Evolutionary conservation across 2,888 invertebrate species (phyloP), one percentile per base, ranked within the genome.

Genomic region (Pedicia rivosa): DNA sequence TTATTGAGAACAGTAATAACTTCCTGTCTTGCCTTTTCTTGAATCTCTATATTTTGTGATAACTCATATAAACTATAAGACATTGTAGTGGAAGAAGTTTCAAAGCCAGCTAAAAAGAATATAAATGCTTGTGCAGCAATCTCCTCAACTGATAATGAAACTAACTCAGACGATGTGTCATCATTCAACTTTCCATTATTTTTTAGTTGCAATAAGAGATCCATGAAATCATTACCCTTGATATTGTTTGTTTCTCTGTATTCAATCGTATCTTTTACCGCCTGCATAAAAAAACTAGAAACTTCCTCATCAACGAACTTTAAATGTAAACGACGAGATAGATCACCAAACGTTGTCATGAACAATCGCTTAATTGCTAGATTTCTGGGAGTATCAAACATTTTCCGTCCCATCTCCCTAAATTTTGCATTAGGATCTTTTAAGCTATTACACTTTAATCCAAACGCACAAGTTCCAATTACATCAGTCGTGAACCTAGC

Each of bases 401-500:
- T 40, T 6, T 43, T 47, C 1, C 39, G 40, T 0, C 53, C 52
- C 43, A 49, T 50, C 9, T 29, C 35, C 2, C 53, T 50, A 42
- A 63, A 63, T 20, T 55, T 51, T 0, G 60, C 52, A 26, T 59
- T 41, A 1, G 59, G 55, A 47, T 64, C 47, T 9, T 52, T 44
- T 9, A 65, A 51, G 29, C 59, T 59, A 41, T 65, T 61, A 41
- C 61, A 59, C 10, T 64, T 59, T 5, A 66, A 50, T 1, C 66
- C 67, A 44, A 67, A 67, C 8, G 63, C 64, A 44, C 63, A 62
- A 1, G 52, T 54, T 1, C 65, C 63, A 30, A 68, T 66, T 0
- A 67, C 63, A 45, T 69, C 67, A 7, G 63, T 63, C 2, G 66
- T 64, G 42, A 55, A 67, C 4, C 62, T 54, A 0, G 60, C 57